Base-by-base conservation (phyloP, 2,888 invertebrate species). In the Calliopum simillimum region DNA sequence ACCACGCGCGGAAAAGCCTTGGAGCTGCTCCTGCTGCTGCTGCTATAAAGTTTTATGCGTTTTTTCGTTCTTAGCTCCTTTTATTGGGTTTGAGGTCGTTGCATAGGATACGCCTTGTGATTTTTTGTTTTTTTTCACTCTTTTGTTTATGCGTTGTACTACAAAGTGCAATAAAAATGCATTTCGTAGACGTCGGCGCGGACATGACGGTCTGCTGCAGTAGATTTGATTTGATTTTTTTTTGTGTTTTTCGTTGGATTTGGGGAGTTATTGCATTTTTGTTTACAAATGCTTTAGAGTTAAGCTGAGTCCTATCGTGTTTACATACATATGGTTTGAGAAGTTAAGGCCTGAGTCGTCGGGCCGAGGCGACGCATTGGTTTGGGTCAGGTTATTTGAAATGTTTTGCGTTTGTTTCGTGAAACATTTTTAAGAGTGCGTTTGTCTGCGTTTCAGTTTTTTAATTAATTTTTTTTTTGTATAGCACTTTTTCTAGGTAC, bases 221-320 rank as follows among this genome's bases (percentile, higher is more conserved):
- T 43, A n/a, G 43, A 11, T 41, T 21, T 43, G 44, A 41, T 43
- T 46, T 21, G 11, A 43, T 16, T 66, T 44, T 47, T 25, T 23
- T 46, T 58, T 44, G 43, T 44, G 46, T 21, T 53, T 46, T 19
- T 66, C 8, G 33, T 33, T 8, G 33, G 33, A 33, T 33, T 33
- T 56, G 16, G 47, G 66, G 23, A 44, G 43, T 56, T 66, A 66
- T 66, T 66, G 66, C 66, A 66, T 46, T 65, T 66, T 66, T 66
- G 56, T 66, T 66, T 66, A 41, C 66, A 66, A 66, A 66, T 66
- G 56, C 66, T 66, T 58, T 66, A 14, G n/a, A n/a, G 33, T n/a
- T 44, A 58, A 66, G 33, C 33, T 53, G 19, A 12, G 51, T 19
- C 41, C 47, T 14, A 6, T 4, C 13, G 19, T 23, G 25, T 21